Evolutionary conservation across 2,888 invertebrate genomes (phyloP), one percentile per base, ranked within the genome.

Genomic region (Smittia aterrima): DNA sequence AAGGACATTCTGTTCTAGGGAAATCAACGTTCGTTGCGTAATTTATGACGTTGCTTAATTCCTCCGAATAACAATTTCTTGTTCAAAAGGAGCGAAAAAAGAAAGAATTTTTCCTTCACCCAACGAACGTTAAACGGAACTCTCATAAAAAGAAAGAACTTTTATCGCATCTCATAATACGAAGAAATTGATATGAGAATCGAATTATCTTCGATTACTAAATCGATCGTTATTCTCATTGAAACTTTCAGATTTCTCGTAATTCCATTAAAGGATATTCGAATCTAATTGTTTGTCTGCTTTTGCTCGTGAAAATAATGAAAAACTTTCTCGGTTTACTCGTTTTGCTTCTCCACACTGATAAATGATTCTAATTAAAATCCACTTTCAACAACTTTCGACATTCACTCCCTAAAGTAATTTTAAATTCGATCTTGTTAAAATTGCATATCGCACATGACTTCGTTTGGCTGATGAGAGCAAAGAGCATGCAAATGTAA

Each of bases 171-270:
- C 47, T 58, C 24, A 24, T 58, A 58, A 58, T 24, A 4, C 58
- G 58, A 22, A 6, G 58, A 22, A 66, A 66, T 32, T 66, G 66
- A 66, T 66, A 66, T 66, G 66, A 66, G 66, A 66, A 66, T 66
- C 66, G 24, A 66, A 66, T 66, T 66, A 66, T 66, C 66, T 16
- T 66, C 66, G 20, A 66, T 66, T 66, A 66, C 66, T 22, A 58
- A 58, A 58, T 58, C 58, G 58, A 58, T 58, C 58, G 58, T 58
- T 58, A 58, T 58, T 3, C 20, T 9, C 7, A 22, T 6, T 58
- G 20, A 58, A 58, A 13, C 47, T 47, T 47, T 3, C 47, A 3
- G 13, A 47, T 47, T 47, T n/a, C 11, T 11, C 47, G 16, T 47
- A 11, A 16, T n/a, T 47, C 11, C n/a, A 6, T 47, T 47, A 2